Evolutionary conservation across 2,888 invertebrate genomes (phyloP), one percentile per base, ranked within the genome.

Genomic region (Hydraecia micacea): DNA sequence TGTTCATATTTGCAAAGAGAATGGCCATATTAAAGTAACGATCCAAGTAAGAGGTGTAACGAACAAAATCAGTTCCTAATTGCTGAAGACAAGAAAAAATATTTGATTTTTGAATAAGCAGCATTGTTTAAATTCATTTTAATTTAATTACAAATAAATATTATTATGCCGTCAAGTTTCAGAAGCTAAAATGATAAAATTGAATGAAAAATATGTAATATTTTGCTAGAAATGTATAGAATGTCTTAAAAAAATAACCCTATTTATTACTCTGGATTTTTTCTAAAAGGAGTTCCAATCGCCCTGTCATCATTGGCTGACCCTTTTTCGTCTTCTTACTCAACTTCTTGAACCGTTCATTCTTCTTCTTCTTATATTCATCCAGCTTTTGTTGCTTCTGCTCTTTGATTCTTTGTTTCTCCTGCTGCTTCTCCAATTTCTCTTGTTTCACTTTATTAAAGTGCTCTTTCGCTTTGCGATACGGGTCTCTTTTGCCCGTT

Each of bases 261-360:
- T 89, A 87, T 71, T 87, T 87, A 46, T 84, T 85, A 58, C 96
- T 96, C 93, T 98, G 97, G 87, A 99, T 98, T 94, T 98, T 98
- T 90, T 98, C 98, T 28, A 98, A 94, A 74, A 99, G 95, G 91
- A 98, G 93, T 94, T 99, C 98, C 91, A 99, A 97, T 87, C 98
- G 97, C 75, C 98, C 98, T 79, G 98, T 98, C 98, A 99, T 99
- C 3, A 98, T 95, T 0, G 99, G 99, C 91, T 99, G 99, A 0
- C 99, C 99, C 89, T 97, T 98, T 88, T 97, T 98, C 0, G 98
- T 99, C 91, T 98, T 98, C 91, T 98, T 98, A 70, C 98, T 98
- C 65, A 99, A 94, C 84, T 97, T 98, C 94, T 98, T 98, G 83
- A 97, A 98, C 79, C 97, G 97, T 71, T 98, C 97, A 69, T 97